phyloP scores from a whole-genome alignment of 2,113 vertebrate species.

The Diadophis punctatus region DNA sequence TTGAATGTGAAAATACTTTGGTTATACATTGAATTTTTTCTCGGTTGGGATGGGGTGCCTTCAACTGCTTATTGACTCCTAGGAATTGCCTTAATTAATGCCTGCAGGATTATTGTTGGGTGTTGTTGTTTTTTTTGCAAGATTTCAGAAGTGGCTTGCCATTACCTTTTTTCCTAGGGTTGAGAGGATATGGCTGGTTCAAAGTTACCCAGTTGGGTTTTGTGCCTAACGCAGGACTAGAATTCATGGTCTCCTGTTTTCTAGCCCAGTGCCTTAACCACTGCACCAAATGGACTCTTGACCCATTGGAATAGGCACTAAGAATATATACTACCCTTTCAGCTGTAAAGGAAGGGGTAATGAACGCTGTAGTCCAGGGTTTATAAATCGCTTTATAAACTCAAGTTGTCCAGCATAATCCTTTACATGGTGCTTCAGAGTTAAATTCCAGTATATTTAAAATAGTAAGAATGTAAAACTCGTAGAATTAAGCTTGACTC shows the following conservation, averaged over 20 bases:
- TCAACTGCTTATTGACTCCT: not conserved
- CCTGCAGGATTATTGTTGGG: not conserved
- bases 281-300: not conserved
- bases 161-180: not conserved
- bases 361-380: not conserved
- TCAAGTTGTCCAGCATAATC: not conserved
- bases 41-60: not conserved
- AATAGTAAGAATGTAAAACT: not conserved
- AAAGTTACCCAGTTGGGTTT: not conserved
- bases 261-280: not conserved
- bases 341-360: not conserved
- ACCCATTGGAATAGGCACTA: not conserved
- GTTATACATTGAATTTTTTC: not conserved
- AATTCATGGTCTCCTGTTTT: not conserved
- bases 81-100: not conserved
- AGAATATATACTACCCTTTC: not conserved
- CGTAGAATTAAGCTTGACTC: not conserved
- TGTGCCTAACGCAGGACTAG: not conserved
- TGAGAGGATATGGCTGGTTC: not conserved
- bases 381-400: not conserved
- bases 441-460: not conserved
- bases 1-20: not conserved
- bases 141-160: not conserved
- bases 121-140: not conserved
- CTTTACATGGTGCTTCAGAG: not conserved